A percentile compares a stretch with the other conserved stretches of the same genome.
Evolutionary conservation across 2,797 vertebrate species (phyloP).

Genomic region (Perodicticus potto): DNA sequence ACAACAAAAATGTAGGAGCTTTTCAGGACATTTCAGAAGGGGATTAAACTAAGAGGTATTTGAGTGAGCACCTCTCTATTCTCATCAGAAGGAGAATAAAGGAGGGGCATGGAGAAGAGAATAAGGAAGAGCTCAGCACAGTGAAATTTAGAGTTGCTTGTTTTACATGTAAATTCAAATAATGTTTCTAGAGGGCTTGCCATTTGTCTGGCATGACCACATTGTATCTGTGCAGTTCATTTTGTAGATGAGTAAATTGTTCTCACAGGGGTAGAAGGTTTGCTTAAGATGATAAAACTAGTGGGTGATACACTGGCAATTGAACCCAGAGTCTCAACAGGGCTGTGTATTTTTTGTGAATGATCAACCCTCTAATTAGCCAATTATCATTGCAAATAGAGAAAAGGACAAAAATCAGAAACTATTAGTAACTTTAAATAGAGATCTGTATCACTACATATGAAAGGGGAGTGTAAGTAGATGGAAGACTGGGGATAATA

Average conservation of each 20-base stretch:
- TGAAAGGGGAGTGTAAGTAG: slow-evolving; percentile 72
- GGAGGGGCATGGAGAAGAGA: neutral
- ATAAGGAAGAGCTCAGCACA: neutral
- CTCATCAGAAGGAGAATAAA: neutral
- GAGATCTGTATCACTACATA: slow-evolving; percentile 72
- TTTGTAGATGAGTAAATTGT: neutral
- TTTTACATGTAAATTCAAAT: neutral
- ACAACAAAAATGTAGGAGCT: neutral
- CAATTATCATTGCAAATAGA: slow-evolving; percentile 84
- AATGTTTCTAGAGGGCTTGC: neutral
- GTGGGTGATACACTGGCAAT: neutral
- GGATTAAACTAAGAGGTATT: neutral
- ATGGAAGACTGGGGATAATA: slow-evolving; percentile 60
- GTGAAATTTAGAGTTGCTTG: neutral
- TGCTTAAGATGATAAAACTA: neutral
- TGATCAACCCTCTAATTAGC: slow-evolving; percentile 83
- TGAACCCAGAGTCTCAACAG: slow-evolving; percentile 61
- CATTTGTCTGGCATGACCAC: neutral
- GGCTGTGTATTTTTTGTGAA: slow-evolving; percentile 76
- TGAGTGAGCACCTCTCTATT: neutral
- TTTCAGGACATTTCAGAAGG: neutral
- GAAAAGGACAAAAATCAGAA: slow-evolving; percentile 82
- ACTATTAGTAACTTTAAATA: slow-evolving; percentile 77
- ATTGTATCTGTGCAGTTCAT: neutral
- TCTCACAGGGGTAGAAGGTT: neutral